Base-by-base conservation (phyloP, 2,888 invertebrate genomes). In the Harpagoxenus sublaevis region DNA sequence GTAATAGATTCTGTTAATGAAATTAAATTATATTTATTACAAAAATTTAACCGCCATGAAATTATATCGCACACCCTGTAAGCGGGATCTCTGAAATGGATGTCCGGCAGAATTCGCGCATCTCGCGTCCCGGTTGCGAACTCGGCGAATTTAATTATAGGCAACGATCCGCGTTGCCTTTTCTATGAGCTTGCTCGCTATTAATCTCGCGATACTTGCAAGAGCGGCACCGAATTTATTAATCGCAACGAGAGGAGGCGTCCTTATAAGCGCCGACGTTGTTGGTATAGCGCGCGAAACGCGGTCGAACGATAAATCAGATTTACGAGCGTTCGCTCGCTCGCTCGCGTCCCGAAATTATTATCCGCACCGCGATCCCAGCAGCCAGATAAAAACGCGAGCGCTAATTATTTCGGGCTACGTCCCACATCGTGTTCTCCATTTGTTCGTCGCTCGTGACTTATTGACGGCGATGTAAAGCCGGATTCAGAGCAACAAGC, bases 361-460 rank as follows among this genome's bases (percentile, higher is more conserved):
- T 79, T 79, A 79, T 71, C 60, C 60, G 60, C 57, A 31, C 55
- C 18, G 45, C 70, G 79, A 79, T 79, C 57, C 65, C 35, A 31
- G 12, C 55, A 45, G 45, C 55, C 60, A 48, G 79, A 81, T 81
- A 81, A 81, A 81, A 81, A 81, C 71, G 60, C 51, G 60, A 39
- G 35, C 79, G 48, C 71, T 81, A 81, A 81, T 81, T 81, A 81
- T 81, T 81, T 81, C 79, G 48, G 45, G 60, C 71, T 60, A 48
- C 79, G 70, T 70, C 71, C 71, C 48, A 55, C 48, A 23, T 28
- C 39, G 71, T 62, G 79, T 51, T 71, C 71, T 48, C 51, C 48
- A 62, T 71, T 81, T 81, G 71, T 71, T 71, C 57, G 68, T 23
- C 45, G 68, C 78, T 23, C 71, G 79, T 71, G 71, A 71, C 71